Evolutionary conservation across 2,888 invertebrate species (phyloP), one percentile per base, ranked within the genome.

Genomic region (Antheraea assamensis): DNA sequence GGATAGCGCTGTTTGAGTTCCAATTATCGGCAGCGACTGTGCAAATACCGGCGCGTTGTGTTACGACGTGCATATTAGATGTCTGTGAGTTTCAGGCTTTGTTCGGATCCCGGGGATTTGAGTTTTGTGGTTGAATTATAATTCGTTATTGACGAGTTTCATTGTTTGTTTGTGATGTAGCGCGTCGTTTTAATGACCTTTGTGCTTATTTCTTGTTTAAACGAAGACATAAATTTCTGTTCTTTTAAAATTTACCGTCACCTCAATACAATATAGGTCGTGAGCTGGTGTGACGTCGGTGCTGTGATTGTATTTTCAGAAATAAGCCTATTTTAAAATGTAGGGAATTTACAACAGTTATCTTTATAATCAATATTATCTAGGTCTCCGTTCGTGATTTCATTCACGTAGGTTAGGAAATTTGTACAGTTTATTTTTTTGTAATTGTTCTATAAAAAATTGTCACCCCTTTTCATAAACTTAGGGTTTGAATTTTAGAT

Each of bases 1-100:
- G 90, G 89, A 87, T 88, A 87, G 84, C 85, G 90, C 87, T 92
- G 91, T 93, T 93, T 92, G 92, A 92, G 91, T 91, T 92, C 88
- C 93, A 93, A 93, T 93, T 93, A 93, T 90, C 90, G 88, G 81
- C 87, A 84, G 87, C 85, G 87, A 86, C 85, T 84, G 87, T 80
- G 85, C 89, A 93, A 93, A 93, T 92, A 92, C 90, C 84, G 84
- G 81, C 76, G 83, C 88, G 85, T 89, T 86, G 87, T 86, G 87
- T 88, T 88, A 87, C 87, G 87, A 87, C 89, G 90, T 92, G 90
- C 88, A 91, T 90, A 91, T 91, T 90, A 90, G 87, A 68, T 68
- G 68, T 68, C 68, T 68, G 68, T 35, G 68, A n/a, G 68, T 21
- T 35, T 35, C 68, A 35, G n/a, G 61, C 61, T 30, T 64, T 30